Conservation (phyloP, 2,888 invertebrate genomes). For the Drosophila ustulata region DNA sequence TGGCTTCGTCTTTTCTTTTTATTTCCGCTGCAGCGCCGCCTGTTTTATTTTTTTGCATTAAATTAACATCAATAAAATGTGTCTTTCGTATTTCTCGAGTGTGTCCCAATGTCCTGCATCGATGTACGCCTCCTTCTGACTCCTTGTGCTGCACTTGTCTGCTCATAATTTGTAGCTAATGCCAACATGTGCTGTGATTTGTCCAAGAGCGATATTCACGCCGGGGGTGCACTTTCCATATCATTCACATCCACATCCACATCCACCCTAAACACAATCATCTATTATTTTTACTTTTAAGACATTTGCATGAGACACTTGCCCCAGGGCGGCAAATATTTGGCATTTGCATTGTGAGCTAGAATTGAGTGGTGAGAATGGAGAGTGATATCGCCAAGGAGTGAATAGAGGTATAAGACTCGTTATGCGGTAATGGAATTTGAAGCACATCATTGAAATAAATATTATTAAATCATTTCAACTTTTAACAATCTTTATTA, state of each 20-base stretch:
- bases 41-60: conserved; percentile 77
- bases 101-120: conserved; percentile 39
- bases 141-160: conserved; percentile 57
- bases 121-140: conserved; percentile 19
- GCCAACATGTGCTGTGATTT: conserved; percentile 76
- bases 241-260: not conserved
- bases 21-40: conserved; percentile 72
- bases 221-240: conserved; percentile 24
- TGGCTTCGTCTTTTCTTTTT: conserved; percentile 35
- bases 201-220: conserved; percentile 45
- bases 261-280: conserved; percentile 13
- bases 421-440: not conserved
- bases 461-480: too few relatives aligned
- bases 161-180: conserved; percentile 70
- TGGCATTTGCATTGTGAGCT: not conserved
- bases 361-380: not conserved
- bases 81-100: conserved; percentile 52
- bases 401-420: not conserved
- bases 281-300: conserved; percentile 34
- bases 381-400: not conserved
- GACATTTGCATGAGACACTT: conserved; percentile 33
- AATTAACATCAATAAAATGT: conserved; percentile 83
- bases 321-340: conserved; percentile 3
- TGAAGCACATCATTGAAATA: too few relatives aligned
- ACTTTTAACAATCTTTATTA: too few relatives aligned